Evolutionary conservation across 2,888 invertebrate species (phyloP).

Genomic region (Suillia variegata): DNA sequence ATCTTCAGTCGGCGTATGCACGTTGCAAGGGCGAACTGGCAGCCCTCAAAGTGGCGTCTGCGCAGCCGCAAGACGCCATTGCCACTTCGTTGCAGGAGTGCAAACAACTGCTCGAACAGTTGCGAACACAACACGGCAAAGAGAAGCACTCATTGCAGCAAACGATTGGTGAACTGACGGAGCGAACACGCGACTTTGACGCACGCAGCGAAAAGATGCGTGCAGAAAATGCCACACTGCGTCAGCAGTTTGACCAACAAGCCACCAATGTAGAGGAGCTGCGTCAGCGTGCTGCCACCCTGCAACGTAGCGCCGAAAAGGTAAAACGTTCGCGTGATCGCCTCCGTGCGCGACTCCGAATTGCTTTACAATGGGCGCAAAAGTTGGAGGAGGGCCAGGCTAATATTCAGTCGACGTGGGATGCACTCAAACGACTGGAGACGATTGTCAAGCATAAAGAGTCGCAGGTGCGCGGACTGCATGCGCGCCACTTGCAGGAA

Average conservation of each 20-base stretch:
- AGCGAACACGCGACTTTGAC: slow-evolving; percentile 25
- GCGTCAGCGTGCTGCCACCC: slow-evolving; percentile 33
- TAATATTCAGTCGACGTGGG: slow-evolving; percentile 54
- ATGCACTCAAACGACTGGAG: slow-evolving; percentile 55
- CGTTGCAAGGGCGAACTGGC: slow-evolving; percentile 57
- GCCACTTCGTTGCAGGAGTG: slow-evolving; percentile 75
- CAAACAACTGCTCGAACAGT: slow-evolving; percentile 75
- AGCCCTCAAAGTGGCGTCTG: slow-evolving; percentile 40
- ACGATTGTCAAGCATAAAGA: slow-evolving; percentile 59
- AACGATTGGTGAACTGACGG: slow-evolving; percentile 34
- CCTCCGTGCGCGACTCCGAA: slow-evolving; percentile 54
- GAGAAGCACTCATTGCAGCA: slow-evolving; percentile 68
- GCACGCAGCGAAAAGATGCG: slow-evolving; percentile 21
- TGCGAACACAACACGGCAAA: slow-evolving; percentile 73
- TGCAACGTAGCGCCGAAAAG: slow-evolving; percentile 48
- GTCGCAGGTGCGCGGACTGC: slow-evolving; percentile 56
- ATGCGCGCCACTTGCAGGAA: slow-evolving; percentile 52
- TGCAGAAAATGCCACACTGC: slow-evolving; percentile 34
- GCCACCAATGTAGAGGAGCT: slow-evolving; percentile 34
- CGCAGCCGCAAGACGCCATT: slow-evolving; percentile 54
- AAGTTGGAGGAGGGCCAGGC: slow-evolving; percentile 54
- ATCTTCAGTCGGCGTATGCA: slow-evolving; percentile 56
- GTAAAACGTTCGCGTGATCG: slow-evolving; percentile 55
- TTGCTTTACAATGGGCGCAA: slow-evolving; percentile 57
- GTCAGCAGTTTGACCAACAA: slow-evolving; percentile 39